Base-by-base conservation (phyloP, 2,888 invertebrate genomes). In the Andrena bicolor region DNA sequence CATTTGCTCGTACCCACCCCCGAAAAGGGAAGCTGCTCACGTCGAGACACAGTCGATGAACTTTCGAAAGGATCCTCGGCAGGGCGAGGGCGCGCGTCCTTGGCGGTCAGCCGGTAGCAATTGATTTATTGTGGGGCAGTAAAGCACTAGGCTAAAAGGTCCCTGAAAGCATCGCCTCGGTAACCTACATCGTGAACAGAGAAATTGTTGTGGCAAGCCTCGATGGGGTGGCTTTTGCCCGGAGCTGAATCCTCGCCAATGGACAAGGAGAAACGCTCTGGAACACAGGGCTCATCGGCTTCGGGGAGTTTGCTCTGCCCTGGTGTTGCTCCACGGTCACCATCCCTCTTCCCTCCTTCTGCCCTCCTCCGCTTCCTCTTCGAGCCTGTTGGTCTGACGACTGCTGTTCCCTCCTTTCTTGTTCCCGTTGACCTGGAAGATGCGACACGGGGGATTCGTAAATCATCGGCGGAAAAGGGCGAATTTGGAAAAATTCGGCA, bases 131-230 rank as follows among this genome's bases (percentile, higher is more conserved):
- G 88, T 90, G 84, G 91, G 91, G 91, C 92, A 92, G 90, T 91
- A 91, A 92, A 91, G 89, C 90, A 92, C 88, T 92, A 88, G 92
- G 91, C 90, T 89, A 90, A 86, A 86, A 78, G 73, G 76, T 86
- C 82, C 56, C 83, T 72, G 85, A 89, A 90, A 88, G 87, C 89
- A 87, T 91, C 89, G 90, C 87, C 92, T 91, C 85, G 90, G 91
- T 93, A 92, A 93, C 93, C 93, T 93, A 93, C 90, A 93, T 93
- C 92, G 92, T 93, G 93, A 93, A 92, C 90, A 92, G 89, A 92
- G 92, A 93, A 92, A 93, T 93, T 93, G 93, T 94, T 93, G 93
- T 93, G 93, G 93, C 92, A 90, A 92, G 91, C 92, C 93, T 91
- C 92, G 91, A 87, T 92, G 92, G 92, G 93, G 83, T 80, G 83